Percentiles rank a stretch among this genome's conserved stretches.
Evolutionary conservation across 2,888 invertebrate genomes (phyloP).

Genomic region (Neoaliturus tenellus): DNA sequence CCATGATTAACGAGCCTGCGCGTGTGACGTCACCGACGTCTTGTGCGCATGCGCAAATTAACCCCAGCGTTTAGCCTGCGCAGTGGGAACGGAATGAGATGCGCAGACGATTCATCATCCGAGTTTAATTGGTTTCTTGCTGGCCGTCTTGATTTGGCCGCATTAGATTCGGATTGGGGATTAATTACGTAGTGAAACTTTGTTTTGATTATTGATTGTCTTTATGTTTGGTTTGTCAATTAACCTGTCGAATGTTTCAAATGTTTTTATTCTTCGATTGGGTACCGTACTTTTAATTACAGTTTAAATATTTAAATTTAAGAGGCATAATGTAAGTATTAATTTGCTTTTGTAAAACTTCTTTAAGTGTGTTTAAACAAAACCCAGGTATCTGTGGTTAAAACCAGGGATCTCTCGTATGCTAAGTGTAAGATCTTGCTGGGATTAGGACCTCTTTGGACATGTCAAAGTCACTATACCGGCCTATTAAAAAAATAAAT

Average conservation of each 20-base stretch:
- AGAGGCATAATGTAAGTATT: too few species aligned
- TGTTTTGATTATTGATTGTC: neutral
- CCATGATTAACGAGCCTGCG: constrained; percentile 5
- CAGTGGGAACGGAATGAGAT: neutral
- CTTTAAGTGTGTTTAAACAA: too few species aligned
- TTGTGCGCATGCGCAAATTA: constrained; percentile 1
- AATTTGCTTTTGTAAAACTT: too few species aligned
- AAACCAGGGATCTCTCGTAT: too few species aligned
- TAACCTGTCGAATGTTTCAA: neutral
- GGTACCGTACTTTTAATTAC: too few species aligned
- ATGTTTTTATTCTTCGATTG: too few species aligned
- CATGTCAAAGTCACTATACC: too few species aligned
- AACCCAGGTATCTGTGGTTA: too few species aligned
- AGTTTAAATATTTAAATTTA: too few species aligned
- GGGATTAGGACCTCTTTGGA: too few species aligned
- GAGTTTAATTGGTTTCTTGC: neutral
- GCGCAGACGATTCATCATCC: neutral
- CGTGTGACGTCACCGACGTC: neutral
- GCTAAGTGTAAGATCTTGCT: too few species aligned
- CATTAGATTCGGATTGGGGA: neutral
- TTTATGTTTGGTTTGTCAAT: neutral
- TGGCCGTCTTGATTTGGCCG: neutral
- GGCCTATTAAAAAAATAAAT: too few species aligned
- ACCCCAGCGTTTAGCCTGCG: neutral
- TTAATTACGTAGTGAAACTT: neutral